Conservation (phyloP, 2,113 vertebrate species). For the Manacus vitellinus region DNA sequence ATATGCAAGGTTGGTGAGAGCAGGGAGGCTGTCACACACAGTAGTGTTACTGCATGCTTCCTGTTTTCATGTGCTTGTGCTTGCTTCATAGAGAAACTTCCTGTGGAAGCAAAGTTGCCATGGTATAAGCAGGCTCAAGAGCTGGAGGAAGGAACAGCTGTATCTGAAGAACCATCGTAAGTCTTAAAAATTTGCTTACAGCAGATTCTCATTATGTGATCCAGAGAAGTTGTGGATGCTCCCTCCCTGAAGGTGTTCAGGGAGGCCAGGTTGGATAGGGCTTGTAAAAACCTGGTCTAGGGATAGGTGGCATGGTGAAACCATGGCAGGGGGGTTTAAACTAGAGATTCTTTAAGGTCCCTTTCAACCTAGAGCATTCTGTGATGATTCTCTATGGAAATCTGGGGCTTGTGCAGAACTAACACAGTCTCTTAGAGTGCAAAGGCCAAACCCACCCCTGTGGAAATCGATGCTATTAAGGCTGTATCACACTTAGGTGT, state of each 20-base stretch:
- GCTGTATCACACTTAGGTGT: background rate
- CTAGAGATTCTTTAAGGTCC: background rate
- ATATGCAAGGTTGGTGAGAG: rapidly evolving
- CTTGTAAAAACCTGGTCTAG: background rate
- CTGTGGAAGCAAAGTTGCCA: constrained; percentile 90
- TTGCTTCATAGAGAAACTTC: constrained; percentile 84
- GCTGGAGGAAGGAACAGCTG: constrained; percentile 84
- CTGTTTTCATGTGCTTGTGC: background rate
- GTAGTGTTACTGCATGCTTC: background rate
- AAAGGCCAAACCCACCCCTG: background rate
- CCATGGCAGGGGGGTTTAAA: rapidly evolving
- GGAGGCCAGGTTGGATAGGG: background rate
- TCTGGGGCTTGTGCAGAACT: background rate
- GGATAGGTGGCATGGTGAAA: background rate
- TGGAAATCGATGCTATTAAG: background rate
- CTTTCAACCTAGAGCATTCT: background rate
- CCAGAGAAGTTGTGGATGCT: background rate
- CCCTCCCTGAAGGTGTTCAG: background rate
- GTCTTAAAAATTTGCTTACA: constrained; percentile 59
- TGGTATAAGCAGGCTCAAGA: constrained; percentile 98
- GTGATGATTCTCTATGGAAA: background rate
- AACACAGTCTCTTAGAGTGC: background rate
- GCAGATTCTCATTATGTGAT: background rate
- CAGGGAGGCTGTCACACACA: background rate
- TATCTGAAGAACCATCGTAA: constrained; percentile 93